phyloP scores from a whole-genome alignment of 2,797 vertebrate species.

The Chloroceryle amazona region DNA sequence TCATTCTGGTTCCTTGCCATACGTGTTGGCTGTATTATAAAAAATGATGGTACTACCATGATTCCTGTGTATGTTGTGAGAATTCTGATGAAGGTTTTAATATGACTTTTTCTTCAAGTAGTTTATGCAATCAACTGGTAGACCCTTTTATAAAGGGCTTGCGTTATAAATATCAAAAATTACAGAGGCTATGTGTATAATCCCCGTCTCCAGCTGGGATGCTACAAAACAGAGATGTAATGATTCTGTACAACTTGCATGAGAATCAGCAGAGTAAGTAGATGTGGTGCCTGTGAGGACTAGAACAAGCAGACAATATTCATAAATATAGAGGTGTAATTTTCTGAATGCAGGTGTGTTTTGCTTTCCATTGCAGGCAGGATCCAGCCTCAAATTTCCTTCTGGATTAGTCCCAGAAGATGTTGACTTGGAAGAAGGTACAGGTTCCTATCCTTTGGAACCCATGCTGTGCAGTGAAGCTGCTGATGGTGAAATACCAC shows the following conservation, averaged over 20 bases:
- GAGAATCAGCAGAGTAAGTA: neutral
- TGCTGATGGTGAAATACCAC: slow-evolving; percentile 87
- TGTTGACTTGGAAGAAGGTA: slow-evolving; percentile 59
- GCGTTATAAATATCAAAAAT: neutral
- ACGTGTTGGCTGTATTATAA: neutral
- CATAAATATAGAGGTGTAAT: neutral
- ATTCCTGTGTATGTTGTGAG: neutral
- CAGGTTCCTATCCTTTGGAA: slow-evolving; percentile 77
- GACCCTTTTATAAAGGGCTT: neutral
- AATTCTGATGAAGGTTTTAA: neutral
- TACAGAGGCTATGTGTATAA: neutral
- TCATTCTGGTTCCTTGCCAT: neutral
- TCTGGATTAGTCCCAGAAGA: slow-evolving; percentile 56
- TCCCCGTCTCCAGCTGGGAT: neutral
- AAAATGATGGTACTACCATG: neutral
- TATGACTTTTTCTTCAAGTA: neutral
- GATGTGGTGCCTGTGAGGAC: neutral
- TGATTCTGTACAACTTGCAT: neutral
- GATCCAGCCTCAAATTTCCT: slow-evolving; percentile 64
- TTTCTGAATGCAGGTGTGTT: neutral
- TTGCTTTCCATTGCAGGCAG: slow-evolving; percentile 70
- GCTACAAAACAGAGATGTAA: neutral
- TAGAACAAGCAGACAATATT: neutral
- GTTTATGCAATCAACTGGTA: neutral
- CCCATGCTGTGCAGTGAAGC: slow-evolving; percentile 95